These are phyloP conservation scores for Eurypyga helias DNA, from an alignment of 2,113 vertebrate species.

Conservation along the genomic window DNA sequence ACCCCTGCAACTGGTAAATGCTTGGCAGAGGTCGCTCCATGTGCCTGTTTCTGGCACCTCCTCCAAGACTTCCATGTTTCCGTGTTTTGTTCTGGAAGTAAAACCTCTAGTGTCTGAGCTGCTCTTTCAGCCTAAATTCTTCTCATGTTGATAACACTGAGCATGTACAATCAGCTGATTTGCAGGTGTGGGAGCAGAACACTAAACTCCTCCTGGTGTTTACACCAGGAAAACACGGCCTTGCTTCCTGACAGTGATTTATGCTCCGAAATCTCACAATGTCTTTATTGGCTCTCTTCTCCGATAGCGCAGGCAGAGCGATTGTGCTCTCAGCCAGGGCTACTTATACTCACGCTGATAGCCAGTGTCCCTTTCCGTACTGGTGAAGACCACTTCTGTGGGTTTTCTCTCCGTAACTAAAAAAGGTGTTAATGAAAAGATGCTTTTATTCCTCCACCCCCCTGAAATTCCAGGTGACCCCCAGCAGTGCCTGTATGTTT, in stretches of 20 bases:
- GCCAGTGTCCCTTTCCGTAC: not conserved
- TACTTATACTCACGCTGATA: not conserved
- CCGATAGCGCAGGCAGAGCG: not conserved
- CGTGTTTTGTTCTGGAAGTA: not conserved
- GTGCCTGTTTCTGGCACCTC: not conserved
- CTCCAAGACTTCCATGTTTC: not conserved
- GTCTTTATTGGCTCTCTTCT: not conserved
- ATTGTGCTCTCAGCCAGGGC: not conserved
- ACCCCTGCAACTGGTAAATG: not conserved
- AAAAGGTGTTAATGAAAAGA: not conserved
- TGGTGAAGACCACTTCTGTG: not conserved
- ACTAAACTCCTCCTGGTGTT: not conserved
- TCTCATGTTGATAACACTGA: not conserved
- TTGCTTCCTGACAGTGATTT: constrained; percentile 39
- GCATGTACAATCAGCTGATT: not conserved
- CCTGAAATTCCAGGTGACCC: not conserved
- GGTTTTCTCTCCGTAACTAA: not conserved
- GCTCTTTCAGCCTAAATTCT: not conserved
- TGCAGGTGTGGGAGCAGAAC: not conserved
- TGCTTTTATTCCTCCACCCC: not conserved
- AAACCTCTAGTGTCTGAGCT: not conserved
- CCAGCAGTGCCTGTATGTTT: not conserved
- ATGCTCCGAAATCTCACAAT: not conserved
- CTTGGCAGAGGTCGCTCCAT: not conserved
- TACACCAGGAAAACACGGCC: not conserved